phyloP scores from a whole-genome alignment of 2,113 vertebrate species.

The Dicerorhinus sumatrensis region DNA sequence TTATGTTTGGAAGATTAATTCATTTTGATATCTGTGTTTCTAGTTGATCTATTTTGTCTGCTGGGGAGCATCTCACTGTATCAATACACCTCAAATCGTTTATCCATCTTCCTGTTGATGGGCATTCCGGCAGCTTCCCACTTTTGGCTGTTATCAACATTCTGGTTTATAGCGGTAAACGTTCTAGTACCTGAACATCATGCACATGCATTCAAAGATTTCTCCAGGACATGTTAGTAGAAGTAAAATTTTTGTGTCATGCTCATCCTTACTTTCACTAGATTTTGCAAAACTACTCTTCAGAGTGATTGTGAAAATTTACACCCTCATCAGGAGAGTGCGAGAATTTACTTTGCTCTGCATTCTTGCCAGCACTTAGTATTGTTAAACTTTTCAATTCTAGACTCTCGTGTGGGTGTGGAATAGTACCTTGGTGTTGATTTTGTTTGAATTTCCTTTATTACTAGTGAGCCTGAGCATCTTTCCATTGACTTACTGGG shows the following conservation, averaged over 20 bases:
- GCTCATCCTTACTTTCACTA: background rate
- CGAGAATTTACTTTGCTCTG: background rate
- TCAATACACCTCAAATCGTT: background rate
- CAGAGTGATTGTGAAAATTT: background rate
- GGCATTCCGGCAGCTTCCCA: background rate
- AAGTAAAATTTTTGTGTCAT: background rate
- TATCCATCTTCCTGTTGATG: background rate
- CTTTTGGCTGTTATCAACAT: background rate
- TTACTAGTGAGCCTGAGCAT: background rate
- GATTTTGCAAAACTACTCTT: background rate
- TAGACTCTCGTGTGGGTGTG: background rate
- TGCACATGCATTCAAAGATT: fast-evolving
- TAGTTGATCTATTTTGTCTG: background rate
- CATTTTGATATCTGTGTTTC: background rate
- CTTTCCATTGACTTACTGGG: background rate
- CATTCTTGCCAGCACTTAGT: background rate
- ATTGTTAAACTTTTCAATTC: background rate
- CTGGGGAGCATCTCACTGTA: background rate
- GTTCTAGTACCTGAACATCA: background rate
- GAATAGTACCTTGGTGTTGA: background rate
- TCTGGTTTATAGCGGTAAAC: background rate
- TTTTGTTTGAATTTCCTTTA: background rate
- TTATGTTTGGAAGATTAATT: background rate
- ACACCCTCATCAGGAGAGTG: background rate
- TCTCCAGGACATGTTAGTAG: background rate